phyloP scores from a whole-genome alignment of 2,888 invertebrate genomes.

The Heliconius sara region DNA sequence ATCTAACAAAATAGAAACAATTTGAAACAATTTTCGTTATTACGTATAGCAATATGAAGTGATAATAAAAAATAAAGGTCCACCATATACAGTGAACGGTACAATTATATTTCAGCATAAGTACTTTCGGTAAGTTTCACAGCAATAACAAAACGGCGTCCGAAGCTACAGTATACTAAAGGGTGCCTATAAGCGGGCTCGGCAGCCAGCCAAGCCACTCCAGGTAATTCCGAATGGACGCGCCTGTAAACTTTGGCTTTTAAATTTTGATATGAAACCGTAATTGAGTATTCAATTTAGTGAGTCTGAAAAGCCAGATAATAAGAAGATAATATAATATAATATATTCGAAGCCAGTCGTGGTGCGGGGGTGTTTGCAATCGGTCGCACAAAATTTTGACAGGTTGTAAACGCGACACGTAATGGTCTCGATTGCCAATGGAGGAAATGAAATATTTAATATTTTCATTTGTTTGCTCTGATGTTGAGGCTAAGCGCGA shows the following conservation, averaged over 20 bases:
- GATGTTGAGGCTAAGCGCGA: too few species aligned
- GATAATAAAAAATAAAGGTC: constrained; percentile 2
- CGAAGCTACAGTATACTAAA: constrained; percentile 43
- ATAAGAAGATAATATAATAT: background rate
- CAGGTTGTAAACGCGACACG: too few species aligned
- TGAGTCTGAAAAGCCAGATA: constrained; percentile 14
- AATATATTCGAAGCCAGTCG: background rate
- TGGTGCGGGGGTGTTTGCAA: too few species aligned
- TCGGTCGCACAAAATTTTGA: too few species aligned
- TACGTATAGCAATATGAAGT: constrained; percentile 1
- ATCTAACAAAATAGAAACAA: background rate
- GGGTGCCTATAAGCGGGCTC: constrained; percentile 45
- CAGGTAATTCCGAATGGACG: constrained; percentile 63
- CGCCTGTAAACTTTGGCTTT: constrained; percentile 45
- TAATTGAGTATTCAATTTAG: constrained; percentile 31
- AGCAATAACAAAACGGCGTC: constrained; percentile 39
- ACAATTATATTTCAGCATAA: constrained; percentile 22
- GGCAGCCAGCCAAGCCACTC: constrained; percentile 62
- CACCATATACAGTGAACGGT: background rate
- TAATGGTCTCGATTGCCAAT: too few species aligned
- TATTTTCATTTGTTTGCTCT: too few species aligned
- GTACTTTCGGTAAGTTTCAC: constrained; percentile 28
- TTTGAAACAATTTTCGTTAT: constrained; percentile 4
- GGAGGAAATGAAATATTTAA: too few species aligned
- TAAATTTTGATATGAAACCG: constrained; percentile 52